Percentiles rank a stretch among this genome's conserved stretches.
Evolutionary conservation across 2,888 invertebrate genomes (phyloP).

Genomic region (Arrhopalites spinosus): DNA sequence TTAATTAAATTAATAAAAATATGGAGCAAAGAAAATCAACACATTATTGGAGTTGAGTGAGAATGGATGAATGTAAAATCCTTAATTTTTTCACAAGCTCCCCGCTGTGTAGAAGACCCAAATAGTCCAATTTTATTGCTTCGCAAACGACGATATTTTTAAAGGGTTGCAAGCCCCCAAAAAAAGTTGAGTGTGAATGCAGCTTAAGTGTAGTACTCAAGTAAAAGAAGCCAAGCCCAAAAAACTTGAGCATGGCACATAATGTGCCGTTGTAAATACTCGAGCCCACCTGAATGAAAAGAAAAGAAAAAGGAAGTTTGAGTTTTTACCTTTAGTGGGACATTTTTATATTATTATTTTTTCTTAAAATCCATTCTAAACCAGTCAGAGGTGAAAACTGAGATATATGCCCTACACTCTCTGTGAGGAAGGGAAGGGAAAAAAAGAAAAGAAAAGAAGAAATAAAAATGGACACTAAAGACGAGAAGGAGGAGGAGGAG

Average conservation of each 20-base stretch:
- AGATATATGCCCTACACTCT: slow-evolving; percentile 10
- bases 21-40: too few species aligned
- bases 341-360: slow-evolving; percentile 18
- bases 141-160: too few species aligned
- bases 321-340: slow-evolving; percentile 9
- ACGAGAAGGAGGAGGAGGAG: neutral
- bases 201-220: neutral
- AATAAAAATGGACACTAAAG: slow-evolving; percentile 26
- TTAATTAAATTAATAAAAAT: too few species aligned
- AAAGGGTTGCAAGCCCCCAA: too few species aligned
- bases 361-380: slow-evolving; percentile 14
- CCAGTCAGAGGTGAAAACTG: slow-evolving; percentile 29
- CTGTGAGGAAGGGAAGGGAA: neutral
- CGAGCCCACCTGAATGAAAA: slow-evolving; percentile 16
- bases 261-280: neutral
- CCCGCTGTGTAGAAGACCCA: too few species aligned
- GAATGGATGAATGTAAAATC: too few species aligned
- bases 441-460: neutral
- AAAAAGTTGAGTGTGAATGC: neutral
- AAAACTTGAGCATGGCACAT: neutral
- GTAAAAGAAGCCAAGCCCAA: slow-evolving; percentile 16
- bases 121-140: too few species aligned
- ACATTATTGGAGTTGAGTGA: too few species aligned
- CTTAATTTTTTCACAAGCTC: too few species aligned
- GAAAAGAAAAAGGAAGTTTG: slow-evolving; percentile 9